Evolutionary conservation across 2,888 invertebrate genomes (phyloP).

Genomic region (Blastobasis lacticolella): DNA sequence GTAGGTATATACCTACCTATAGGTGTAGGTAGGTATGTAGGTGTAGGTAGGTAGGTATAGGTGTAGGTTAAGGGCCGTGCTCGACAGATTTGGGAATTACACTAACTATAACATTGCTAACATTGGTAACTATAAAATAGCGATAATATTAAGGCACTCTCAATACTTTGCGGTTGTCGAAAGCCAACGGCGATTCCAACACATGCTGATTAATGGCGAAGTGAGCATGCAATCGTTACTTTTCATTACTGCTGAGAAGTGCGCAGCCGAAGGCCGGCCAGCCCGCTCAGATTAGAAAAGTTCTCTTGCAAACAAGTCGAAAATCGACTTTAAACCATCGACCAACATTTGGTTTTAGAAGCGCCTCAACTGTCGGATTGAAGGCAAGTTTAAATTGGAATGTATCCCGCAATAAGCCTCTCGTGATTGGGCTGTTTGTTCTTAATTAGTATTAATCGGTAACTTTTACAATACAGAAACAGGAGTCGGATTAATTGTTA

Average conservation of each 20-base stretch:
- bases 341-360: slow-evolving; percentile 71
- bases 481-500: slow-evolving; percentile 29
- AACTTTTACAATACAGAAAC: slow-evolving; percentile 40
- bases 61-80: too few relatives aligned
- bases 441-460: slow-evolving; percentile 72
- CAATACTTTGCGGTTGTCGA: too few relatives aligned
- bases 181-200: too few relatives aligned
- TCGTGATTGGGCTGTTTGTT: slow-evolving; percentile 71
- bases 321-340: slow-evolving; percentile 70
- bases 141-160: too few relatives aligned
- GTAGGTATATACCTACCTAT: too few relatives aligned
- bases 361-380: slow-evolving; percentile 53
- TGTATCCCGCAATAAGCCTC: slow-evolving; percentile 72
- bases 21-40: too few relatives aligned
- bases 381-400: slow-evolving; percentile 73
- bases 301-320: slow-evolving; percentile 61
- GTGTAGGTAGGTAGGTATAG: too few relatives aligned
- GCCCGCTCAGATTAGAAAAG: slow-evolving; percentile 72
- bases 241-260: slow-evolving; percentile 72
- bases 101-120: too few relatives aligned
- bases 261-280: slow-evolving; percentile 56
- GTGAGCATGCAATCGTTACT: slow-evolving; percentile 71
- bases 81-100: too few relatives aligned
- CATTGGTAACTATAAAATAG: too few relatives aligned
- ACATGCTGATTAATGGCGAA: slow-evolving; percentile 63